These are phyloP conservation scores for Bradysia coprophila DNA, from an alignment of 1,140 invertebrate genomes.

Conservation along the genomic window DNA sequence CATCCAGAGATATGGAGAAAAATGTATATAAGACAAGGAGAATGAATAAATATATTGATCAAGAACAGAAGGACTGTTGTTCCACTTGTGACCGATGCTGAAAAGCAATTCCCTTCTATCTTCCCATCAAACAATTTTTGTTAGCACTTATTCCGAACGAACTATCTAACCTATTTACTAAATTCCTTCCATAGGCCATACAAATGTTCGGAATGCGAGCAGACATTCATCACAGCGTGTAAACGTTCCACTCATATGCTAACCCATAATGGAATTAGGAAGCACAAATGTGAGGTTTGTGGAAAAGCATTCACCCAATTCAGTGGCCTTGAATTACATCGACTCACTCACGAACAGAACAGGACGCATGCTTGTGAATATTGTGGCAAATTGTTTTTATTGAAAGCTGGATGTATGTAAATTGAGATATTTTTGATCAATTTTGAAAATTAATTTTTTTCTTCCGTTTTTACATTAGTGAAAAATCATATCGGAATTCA, in stretches of 20 bases:
- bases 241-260: not conserved
- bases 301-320: not conserved
- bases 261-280: not conserved
- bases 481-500: not conserved
- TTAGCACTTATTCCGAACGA: not conserved
- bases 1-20: too few relatives aligned
- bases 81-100: not conserved
- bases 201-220: not conserved
- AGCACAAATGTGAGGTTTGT: not conserved
- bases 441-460: too few relatives aligned
- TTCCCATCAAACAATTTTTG: not conserved
- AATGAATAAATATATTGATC: too few relatives aligned
- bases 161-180: not conserved
- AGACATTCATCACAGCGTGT: not conserved
- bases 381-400: not conserved
- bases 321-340: not conserved
- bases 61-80: too few relatives aligned
- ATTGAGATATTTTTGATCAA: too few relatives aligned
- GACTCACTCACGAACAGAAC: not conserved
- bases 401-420: not conserved
- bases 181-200: not conserved
- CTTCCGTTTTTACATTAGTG: too few relatives aligned
- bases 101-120: not conserved
- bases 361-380: not conserved
- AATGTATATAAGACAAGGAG: too few relatives aligned